Percentiles rank a stretch among this genome's conserved stretches.
Conservation (phyloP, 2,888 invertebrate species). For the Acrobasis repandana region DNA sequence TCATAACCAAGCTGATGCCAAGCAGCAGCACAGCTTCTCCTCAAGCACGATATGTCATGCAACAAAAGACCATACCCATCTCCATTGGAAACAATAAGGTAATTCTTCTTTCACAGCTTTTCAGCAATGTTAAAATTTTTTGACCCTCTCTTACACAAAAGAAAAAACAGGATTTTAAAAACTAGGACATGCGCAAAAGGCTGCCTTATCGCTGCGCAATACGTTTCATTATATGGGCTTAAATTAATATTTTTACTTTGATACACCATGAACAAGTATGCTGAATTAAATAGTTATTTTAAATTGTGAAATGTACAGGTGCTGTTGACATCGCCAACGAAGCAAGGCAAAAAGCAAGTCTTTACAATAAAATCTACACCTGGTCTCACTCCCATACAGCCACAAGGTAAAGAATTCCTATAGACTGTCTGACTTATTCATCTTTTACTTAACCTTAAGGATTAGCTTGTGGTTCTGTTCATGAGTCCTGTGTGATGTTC, state of each 20-base stretch:
- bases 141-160: no score
- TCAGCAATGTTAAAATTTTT: no score
- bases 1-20: slow-evolving; percentile 57
- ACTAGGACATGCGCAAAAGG: no score
- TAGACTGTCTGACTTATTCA: neutral
- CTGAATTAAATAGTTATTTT: no score
- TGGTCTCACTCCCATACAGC: slow-evolving; percentile 7
- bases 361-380: slow-evolving; percentile 77
- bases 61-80: slow-evolving; percentile 64
- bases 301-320: slow-evolving; percentile 47
- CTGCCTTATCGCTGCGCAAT: no score
- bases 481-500: no score
- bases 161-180: no score
- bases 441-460: no score
- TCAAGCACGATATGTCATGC: slow-evolving; percentile 58
- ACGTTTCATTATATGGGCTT: no score
- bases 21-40: slow-evolving; percentile 34
- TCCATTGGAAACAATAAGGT: slow-evolving; percentile 49
- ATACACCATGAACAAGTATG: no score
- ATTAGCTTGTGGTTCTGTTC: neutral
- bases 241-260: no score
- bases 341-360: slow-evolving; percentile 72
- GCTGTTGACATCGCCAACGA: slow-evolving; percentile 68
- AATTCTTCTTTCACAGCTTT: neutral
- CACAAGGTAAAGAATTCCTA: slow-evolving; percentile 12